Evolutionary conservation across 2,797 vertebrate genomes (phyloP).

Genomic region (Balearica regulorum): DNA sequence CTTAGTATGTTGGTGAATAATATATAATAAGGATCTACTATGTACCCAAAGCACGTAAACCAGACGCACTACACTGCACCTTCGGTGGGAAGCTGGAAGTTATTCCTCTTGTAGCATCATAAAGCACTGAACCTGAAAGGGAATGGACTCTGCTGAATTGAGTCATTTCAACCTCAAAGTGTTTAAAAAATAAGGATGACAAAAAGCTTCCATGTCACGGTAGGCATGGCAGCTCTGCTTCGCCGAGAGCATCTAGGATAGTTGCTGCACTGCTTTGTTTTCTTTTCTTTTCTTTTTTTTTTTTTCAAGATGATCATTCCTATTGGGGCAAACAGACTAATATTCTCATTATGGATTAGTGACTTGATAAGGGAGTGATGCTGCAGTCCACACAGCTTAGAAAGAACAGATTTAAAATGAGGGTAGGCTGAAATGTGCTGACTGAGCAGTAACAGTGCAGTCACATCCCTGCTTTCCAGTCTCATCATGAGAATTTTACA

Average conservation of each 20-base stretch:
- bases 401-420: neutral
- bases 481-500: neutral
- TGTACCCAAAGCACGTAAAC: neutral
- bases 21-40: neutral
- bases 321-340: neutral
- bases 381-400: neutral
- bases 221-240: neutral
- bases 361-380: neutral
- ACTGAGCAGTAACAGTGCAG: neutral
- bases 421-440: neutral
- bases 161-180: neutral
- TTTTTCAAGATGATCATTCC: neutral
- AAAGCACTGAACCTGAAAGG: neutral
- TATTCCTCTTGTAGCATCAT: neutral
- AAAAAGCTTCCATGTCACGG: neutral
- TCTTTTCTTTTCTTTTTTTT: neutral
- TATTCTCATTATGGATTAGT: neutral
- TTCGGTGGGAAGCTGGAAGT: conserved; percentile 9
- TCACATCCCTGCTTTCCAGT: neutral
- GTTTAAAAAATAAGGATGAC: neutral
- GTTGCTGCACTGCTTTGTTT: neutral
- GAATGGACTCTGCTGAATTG: neutral
- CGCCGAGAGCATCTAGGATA: neutral
- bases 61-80: neutral
- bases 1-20: neutral